These are phyloP conservation scores for Anneissia japonica DNA, from an alignment of 35 echinoderm and acorn worm species.

Conservation along the genomic window DNA sequence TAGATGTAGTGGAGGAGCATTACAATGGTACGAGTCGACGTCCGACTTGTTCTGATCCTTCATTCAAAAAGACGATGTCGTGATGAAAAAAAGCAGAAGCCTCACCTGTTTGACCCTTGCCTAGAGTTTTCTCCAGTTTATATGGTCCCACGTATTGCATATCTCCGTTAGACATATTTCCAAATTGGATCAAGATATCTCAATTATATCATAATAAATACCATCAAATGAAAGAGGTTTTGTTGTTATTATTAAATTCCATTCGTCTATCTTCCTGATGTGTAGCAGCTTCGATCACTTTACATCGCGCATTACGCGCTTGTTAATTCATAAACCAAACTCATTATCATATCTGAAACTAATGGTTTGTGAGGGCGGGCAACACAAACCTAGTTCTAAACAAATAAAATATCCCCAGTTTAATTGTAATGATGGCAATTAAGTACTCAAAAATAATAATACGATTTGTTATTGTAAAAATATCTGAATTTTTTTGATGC, in stretches of 20 bases:
- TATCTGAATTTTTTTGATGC: no score
- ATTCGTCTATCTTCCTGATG: neutral
- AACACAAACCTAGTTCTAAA: neutral
- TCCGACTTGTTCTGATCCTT: no score
- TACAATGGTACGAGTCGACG: no score
- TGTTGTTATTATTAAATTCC: neutral
- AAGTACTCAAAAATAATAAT: no score
- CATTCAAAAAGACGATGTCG: no score
- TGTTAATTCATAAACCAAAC: neutral
- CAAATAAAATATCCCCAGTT: no score
- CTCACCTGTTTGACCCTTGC: conserved; percentile 96
- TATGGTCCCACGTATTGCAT: conserved; percentile 95
- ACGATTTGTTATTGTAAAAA: no score
- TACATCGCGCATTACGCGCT: neutral
- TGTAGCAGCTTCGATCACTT: neutral
- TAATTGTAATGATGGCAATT: no score
- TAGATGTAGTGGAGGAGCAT: no score
- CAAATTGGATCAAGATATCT: neutral
- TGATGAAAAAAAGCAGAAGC: neutral
- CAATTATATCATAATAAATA: neutral
- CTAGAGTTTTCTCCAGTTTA: conserved; percentile 94
- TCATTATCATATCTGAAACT: neutral
- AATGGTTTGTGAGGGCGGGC: neutral
- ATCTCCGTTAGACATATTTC: conserved; percentile 74
- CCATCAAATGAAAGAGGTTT: neutral